Evolutionary conservation across 1,140 invertebrate genomes (phyloP).

Genomic region (Polyergus mexicanus): DNA sequence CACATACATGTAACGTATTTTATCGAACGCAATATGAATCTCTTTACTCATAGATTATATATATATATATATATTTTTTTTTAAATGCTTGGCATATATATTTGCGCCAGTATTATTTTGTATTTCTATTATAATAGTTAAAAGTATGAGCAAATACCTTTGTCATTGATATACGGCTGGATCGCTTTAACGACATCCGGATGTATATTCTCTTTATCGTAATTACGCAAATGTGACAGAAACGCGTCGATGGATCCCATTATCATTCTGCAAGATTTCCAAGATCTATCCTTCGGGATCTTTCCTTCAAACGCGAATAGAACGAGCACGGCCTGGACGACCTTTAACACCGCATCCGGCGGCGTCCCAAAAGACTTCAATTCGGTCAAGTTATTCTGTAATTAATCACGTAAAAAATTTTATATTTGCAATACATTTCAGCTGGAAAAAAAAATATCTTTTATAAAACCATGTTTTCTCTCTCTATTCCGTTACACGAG

Average conservation of each 20-base stretch:
- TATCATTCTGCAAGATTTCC: conserved; percentile 96
- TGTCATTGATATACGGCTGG: conserved; percentile 86
- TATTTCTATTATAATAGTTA: no score
- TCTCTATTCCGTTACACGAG: no score
- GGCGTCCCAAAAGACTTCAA: conserved; percentile 96
- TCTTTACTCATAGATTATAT: background rate
- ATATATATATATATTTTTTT: background rate
- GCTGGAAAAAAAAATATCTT: background rate
- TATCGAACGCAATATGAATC: conserved; percentile 78
- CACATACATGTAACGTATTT: conserved; percentile 80
- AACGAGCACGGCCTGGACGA: conserved; percentile 95
- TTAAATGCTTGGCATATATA: background rate
- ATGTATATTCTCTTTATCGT: conserved; percentile 98
- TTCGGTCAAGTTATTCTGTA: conserved; percentile 94
- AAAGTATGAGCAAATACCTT: conserved; percentile 72
- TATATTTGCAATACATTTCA: no score
- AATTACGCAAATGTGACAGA: conserved; percentile 94
- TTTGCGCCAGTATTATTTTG: background rate
- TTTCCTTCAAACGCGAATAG: conserved; percentile 94
- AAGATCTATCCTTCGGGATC: conserved; percentile 96
- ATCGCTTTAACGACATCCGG: conserved; percentile 93
- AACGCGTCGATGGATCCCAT: conserved; percentile 96
- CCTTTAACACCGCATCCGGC: conserved; percentile 93
- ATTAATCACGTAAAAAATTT: conserved; percentile 51
- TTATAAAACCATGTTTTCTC: background rate